Evolutionary conservation across 2,888 invertebrate species (phyloP).

Genomic region (Tachina fera): DNA sequence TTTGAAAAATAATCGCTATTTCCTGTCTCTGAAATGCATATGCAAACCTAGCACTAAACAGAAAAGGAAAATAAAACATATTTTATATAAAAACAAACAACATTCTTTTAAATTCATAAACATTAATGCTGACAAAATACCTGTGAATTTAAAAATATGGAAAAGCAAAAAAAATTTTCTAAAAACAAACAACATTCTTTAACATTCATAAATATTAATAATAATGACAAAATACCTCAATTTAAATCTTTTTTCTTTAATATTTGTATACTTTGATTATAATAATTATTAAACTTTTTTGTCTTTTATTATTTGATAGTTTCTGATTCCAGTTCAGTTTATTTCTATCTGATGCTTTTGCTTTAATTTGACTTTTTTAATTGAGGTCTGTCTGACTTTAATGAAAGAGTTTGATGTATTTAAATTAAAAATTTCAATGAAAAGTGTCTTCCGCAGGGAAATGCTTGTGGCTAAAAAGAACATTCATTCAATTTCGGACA

Average conservation of each 20-base stretch:
- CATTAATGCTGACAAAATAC: too few species aligned
- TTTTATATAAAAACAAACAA: too few species aligned
- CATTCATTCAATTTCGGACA: slow-evolving; percentile 5
- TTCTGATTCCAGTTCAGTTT: not conserved
- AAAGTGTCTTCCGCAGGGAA: not conserved
- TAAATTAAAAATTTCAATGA: slow-evolving; percentile 26
- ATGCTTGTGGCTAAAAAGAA: slow-evolving; percentile 21
- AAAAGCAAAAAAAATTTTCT: too few species aligned
- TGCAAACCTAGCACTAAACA: too few species aligned
- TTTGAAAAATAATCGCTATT: too few species aligned
- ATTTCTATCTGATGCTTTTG: not conserved
- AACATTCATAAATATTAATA: too few species aligned
- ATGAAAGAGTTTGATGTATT: slow-evolving; percentile 19
- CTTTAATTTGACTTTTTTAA: slow-evolving; percentile 15
- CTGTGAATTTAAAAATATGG: too few species aligned
- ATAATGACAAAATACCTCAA: too few species aligned
- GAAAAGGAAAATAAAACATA: too few species aligned
- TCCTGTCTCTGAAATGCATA: too few species aligned
- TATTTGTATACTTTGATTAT: not conserved
- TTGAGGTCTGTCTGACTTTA: slow-evolving; percentile 4
- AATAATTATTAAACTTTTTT: not conserved
- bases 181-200: too few species aligned
- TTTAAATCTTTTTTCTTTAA: not conserved
- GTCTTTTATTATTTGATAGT: not conserved
- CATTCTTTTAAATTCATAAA: too few species aligned